Conservation (phyloP, 2,888 invertebrate species). For the Scrobipalpa costella region DNA sequence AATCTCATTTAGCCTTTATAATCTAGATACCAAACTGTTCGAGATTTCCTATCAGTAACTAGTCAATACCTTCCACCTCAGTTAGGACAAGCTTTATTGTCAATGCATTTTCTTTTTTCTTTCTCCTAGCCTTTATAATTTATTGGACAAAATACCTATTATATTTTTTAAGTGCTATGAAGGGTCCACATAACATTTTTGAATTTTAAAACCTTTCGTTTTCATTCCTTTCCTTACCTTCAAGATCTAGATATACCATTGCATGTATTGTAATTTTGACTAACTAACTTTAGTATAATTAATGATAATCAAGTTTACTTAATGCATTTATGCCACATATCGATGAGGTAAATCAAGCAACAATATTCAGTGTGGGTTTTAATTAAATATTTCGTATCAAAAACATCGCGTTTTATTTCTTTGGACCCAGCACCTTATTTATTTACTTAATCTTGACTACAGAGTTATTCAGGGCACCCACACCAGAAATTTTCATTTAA, state of each 20-base stretch:
- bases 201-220: background rate
- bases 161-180: background rate
- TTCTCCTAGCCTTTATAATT: background rate
- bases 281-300: background rate
- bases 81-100: too few species aligned
- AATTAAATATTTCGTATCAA: constrained; percentile 63
- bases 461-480: constrained; percentile 70
- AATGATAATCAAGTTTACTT: background rate
- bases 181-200: background rate
- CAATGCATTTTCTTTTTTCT: too few species aligned
- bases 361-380: constrained; percentile 68
- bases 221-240: background rate
- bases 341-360: constrained; percentile 76
- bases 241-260: background rate
- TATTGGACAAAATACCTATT: background rate
- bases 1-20: too few species aligned
- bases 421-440: constrained; percentile 38
- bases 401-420: constrained; percentile 66
- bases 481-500: constrained; percentile 43
- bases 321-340: constrained; percentile 25
- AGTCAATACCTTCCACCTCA: too few species aligned
- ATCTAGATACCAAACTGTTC: too few species aligned
- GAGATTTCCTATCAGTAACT: too few species aligned
- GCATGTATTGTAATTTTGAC: constrained; percentile 1
- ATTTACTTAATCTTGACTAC: constrained; percentile 46